Evolutionary conservation across 2,113 vertebrate genomes (phyloP), one percentile per base, ranked within the genome.

Genomic region (Butorides virescens): DNA sequence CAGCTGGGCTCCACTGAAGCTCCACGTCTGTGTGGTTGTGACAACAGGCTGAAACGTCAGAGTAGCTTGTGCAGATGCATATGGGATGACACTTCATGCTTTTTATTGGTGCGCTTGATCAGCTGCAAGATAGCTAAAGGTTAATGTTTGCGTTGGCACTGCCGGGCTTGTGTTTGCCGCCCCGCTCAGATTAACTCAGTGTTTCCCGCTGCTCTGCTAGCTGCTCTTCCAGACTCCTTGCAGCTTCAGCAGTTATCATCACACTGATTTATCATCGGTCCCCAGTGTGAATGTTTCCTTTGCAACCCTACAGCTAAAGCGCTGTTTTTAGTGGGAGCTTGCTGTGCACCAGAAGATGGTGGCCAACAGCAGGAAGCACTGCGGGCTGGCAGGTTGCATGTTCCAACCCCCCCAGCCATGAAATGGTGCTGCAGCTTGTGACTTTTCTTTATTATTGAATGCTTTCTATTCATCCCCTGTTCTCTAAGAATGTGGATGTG

Each of bases 21-120:
- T 86, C 32, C 67, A 4, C 0, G 0, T 26, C 62, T 27, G 5
- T 2, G 13, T 65, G 53, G 30, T 26, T 62, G 71, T 83, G 55
- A 52, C 20, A 67, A 23, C 18, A 10, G 53, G n/a, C 70, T 81
- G 84, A 75, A 74, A 72, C 44, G 72, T 62, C 67, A 16, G 55
- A 80, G 50, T 5, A 37, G 58, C 29, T 92, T 30, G 76, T 75
- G 55, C 68, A 59, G 59, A 18, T 63, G 68, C 52, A 29, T 10
- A 13, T 2, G 47, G 34, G 74, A 49, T 81, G 68, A 11, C 61
- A 46, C 39, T 73, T 85, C 11, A 2, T 25, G 42, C 52, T 67
- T 19, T 4, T 44, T 44, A 19, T 50, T 50, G 49, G 15, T 17
- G 44, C 0, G 1, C 47, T 85, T 1, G 4, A 42, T 75, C 65